Evolutionary conservation across 2,888 invertebrate genomes (phyloP), one percentile per base, ranked within the genome.

Genomic region (Ligdia adustata): DNA sequence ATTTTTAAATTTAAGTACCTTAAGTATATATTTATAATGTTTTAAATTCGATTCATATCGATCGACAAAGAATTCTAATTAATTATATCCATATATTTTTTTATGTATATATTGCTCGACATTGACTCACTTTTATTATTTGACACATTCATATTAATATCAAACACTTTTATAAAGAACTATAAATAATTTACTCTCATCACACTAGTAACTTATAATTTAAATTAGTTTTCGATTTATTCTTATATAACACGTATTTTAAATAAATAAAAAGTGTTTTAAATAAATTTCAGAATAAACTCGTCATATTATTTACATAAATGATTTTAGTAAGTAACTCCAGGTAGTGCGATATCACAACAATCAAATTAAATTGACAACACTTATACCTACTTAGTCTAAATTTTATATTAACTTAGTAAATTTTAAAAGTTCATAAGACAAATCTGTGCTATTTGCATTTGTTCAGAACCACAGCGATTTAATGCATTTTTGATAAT

Each of bases 111-210:
- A 82, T 80, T 80, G 79, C 76, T 78, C 72, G 64, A 61, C 64
- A 65, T 71, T 75, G 72, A 77, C 74, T 79, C 75, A 79, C 75
- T 73, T 74, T 75, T 51, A 56, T 50, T 58, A n/a, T 70, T 72
- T 71, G 68, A 72, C 61, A 72, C 64, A 37, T 45, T 48, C 45
- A 40, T 48, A 45, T 46, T 48, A 32, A 26, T 41, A 43, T 18
- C 49, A 46, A 41, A 41, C n/a, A 40, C 31, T 26, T 32, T 15
- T n/a, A n/a, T n/a, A n/a, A n/a, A n/a, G n/a, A n/a, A n/a, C n/a
- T n/a, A n/a, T n/a, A n/a, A n/a, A n/a, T n/a, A n/a, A n/a, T n/a
- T n/a, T n/a, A n/a, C n/a, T n/a, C n/a, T n/a, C n/a, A n/a, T n/a
- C n/a, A n/a, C n/a, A n/a, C n/a, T n/a, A n/a, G n/a, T n/a, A n/a